These are phyloP conservation scores for Anoplophora glabripennis DNA, from an alignment of 1,140 invertebrate species.

Conservation along the genomic window DNA sequence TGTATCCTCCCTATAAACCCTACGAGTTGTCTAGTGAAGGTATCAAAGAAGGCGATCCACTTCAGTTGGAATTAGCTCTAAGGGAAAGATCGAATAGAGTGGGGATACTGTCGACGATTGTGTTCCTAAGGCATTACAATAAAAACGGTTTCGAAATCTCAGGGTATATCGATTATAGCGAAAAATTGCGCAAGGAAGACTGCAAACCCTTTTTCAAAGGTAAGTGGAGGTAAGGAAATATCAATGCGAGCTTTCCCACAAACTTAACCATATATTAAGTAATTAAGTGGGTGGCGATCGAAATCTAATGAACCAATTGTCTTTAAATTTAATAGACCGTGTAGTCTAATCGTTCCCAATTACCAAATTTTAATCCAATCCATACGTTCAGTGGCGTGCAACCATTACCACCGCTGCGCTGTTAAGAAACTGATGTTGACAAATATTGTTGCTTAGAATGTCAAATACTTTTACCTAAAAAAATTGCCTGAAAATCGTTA, in stretches of 20 bases:
- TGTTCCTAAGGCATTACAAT: slow-evolving; percentile 25
- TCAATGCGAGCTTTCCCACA: background rate
- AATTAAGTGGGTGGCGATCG: too few relatives aligned
- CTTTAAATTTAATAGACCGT: too few relatives aligned
- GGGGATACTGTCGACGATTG: slow-evolving; percentile 39
- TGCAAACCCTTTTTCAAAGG: slow-evolving; percentile 69
- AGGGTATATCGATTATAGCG: slow-evolving; percentile 73
- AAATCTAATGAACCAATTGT: too few relatives aligned
- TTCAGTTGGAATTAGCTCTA: slow-evolving; percentile 62
- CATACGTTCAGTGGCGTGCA: too few relatives aligned
- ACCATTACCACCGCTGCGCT: too few relatives aligned
- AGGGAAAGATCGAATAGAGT: slow-evolving; percentile 63
- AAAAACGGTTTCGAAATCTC: slow-evolving; percentile 65
- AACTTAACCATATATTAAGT: background rate
- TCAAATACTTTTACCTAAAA: too few relatives aligned
- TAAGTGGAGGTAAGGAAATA: background rate
- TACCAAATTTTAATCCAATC: too few relatives aligned
- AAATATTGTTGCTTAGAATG: too few relatives aligned
- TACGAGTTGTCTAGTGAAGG: slow-evolving; percentile 58
- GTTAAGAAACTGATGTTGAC: too few relatives aligned
- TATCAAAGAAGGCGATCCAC: slow-evolving; percentile 54
- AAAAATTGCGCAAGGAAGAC: slow-evolving; percentile 67
- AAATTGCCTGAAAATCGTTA: too few relatives aligned
- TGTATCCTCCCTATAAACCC: slow-evolving; percentile 53
- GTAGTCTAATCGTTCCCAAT: too few relatives aligned